Conservation (phyloP, 2,797 vertebrate genomes). For the Semotilus atromaculatus region DNA sequence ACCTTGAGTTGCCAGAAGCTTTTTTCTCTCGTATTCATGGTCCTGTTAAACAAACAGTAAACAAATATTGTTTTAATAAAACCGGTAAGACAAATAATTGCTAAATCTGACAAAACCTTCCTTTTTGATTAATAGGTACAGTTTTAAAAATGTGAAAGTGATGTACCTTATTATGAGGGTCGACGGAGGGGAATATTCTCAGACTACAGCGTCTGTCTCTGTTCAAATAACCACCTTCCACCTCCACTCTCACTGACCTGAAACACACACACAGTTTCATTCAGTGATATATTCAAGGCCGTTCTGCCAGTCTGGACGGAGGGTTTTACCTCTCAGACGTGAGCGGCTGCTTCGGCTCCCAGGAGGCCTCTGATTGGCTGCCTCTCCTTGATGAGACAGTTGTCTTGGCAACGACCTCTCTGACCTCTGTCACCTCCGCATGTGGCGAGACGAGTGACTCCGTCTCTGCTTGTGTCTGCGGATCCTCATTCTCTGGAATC, state of each 20-base stretch:
- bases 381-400: conserved; percentile 62
- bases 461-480: conserved; percentile 67
- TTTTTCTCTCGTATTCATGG: conserved; percentile 84
- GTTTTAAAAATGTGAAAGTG: neutral
- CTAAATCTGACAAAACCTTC: neutral
- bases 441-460: conserved; percentile 45
- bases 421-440: conserved; percentile 64
- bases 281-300: neutral
- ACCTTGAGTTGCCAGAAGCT: conserved; percentile 81
- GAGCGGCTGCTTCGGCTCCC: conserved; percentile 66
- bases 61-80: neutral
- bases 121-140: neutral
- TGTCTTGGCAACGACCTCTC: conserved; percentile 66
- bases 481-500: conserved; percentile 81
- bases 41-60: conserved; percentile 66
- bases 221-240: conserved; percentile 50
- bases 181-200: conserved; percentile 51
- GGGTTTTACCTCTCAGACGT: conserved; percentile 71
- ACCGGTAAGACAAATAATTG: neutral
- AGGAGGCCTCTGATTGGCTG: conserved; percentile 68
- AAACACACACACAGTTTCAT: neutral
- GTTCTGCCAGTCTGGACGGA: neutral
- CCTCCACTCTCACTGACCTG: conserved; percentile 52
- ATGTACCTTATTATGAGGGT: conserved; percentile 53
- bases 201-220: conserved; percentile 62